Evolutionary conservation across 2,113 vertebrate genomes (phyloP).

Genomic region (Crotalus horridus): DNA sequence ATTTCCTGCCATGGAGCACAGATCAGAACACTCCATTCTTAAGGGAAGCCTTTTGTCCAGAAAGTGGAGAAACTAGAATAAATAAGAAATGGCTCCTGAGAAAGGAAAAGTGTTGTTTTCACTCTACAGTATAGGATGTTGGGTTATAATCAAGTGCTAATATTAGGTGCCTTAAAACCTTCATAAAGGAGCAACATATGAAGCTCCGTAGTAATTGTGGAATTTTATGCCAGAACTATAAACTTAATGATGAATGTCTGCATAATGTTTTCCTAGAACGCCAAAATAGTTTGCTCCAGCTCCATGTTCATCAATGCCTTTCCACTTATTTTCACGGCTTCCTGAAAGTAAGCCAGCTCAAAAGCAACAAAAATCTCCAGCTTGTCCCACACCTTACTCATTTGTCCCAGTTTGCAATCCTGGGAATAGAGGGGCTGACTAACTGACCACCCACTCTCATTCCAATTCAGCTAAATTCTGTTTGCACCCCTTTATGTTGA

Average conservation of each 20-base stretch:
- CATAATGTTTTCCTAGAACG: constrained; percentile 1
- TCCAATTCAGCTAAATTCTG: constrained; percentile 32
- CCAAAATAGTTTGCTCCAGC: not conserved
- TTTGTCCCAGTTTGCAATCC: not conserved
- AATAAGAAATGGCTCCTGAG: not conserved
- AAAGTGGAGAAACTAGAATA: not conserved
- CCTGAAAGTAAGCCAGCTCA: not conserved
- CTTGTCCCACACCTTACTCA: not conserved
- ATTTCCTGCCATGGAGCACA: not conserved
- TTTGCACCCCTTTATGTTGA: constrained; percentile 32
- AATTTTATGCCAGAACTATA: not conserved
- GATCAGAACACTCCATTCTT: not conserved
- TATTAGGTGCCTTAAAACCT: not conserved
- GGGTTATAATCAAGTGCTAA: not conserved
- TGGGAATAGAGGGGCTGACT: not conserved
- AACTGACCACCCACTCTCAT: not conserved
- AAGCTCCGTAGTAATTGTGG: not conserved
- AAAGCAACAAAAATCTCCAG: not conserved
- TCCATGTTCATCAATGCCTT: not conserved
- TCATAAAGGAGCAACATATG: not conserved
- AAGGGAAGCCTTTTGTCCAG: not conserved
- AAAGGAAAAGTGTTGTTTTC: not conserved
- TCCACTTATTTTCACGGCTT: not conserved
- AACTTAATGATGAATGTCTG: not conserved
- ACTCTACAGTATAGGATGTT: not conserved